A percentile compares a stretch with the other conserved stretches of the same genome.
Evolutionary conservation across 2,797 vertebrate species (phyloP).

Genomic region (Labroides dimidiatus): DNA sequence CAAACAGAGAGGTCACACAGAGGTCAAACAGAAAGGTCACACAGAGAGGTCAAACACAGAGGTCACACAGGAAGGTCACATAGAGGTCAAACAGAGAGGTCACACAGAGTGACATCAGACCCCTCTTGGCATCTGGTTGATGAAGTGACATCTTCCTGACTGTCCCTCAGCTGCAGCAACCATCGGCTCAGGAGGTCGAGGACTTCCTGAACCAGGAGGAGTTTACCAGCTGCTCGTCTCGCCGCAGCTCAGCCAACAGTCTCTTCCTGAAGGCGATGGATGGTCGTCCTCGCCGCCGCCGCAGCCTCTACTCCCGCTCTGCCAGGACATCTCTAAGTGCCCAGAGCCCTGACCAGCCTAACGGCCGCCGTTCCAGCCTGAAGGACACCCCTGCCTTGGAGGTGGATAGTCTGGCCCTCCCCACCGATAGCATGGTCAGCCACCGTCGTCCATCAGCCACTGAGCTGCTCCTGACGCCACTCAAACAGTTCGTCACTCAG

Average conservation of each 20-base stretch:
- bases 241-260: slow-evolving; percentile 50
- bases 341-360: slow-evolving; percentile 36
- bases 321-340: slow-evolving; percentile 14
- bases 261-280: slow-evolving; percentile 81
- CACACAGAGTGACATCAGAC: no score
- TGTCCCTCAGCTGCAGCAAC: slow-evolving; percentile 70
- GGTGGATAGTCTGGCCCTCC: slow-evolving; percentile 2
- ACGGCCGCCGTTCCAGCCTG: slow-evolving; percentile 54
- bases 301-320: slow-evolving; percentile 60
- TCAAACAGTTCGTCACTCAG: slow-evolving; percentile 68
- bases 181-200: slow-evolving; percentile 68
- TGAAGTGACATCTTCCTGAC: no score
- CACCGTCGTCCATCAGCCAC: not conserved
- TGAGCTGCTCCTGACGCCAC: slow-evolving; percentile 70
- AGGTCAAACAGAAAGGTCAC: no score
- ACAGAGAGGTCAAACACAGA: no score
- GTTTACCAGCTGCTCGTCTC: slow-evolving; percentile 43
- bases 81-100: no score
- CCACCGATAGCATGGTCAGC: slow-evolving; percentile 12
- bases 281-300: slow-evolving; percentile 71
- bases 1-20: no score
- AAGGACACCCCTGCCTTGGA: slow-evolving; percentile 51
- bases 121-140: no score
- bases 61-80: no score
- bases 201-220: slow-evolving; percentile 76